Conservation (phyloP, 2,888 invertebrate species). For the Plemyria rubiginata region DNA sequence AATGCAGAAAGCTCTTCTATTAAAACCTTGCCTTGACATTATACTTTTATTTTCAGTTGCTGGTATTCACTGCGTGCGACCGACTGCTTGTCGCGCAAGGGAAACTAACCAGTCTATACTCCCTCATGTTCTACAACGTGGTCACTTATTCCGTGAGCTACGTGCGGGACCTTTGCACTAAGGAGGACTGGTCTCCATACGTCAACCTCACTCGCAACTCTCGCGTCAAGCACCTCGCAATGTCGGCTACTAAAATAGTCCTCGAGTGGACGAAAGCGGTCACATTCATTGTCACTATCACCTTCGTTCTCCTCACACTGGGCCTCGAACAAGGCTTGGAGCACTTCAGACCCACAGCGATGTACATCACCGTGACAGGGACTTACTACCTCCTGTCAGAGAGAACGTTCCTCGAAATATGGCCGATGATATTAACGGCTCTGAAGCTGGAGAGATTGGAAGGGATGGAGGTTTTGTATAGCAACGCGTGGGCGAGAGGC, state of each 20-base stretch:
- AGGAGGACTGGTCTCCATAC: slow-evolving; percentile 91
- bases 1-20: too few relatives aligned
- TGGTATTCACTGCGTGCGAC: slow-evolving; percentile 90
- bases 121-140: slow-evolving; percentile 93
- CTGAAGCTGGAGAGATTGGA: slow-evolving; percentile 87
- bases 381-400: slow-evolving; percentile 90
- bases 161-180: slow-evolving; percentile 89
- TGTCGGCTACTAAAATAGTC: slow-evolving; percentile 92
- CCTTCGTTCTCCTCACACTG: slow-evolving; percentile 90
- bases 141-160: slow-evolving; percentile 91
- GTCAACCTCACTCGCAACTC: slow-evolving; percentile 90
- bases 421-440: slow-evolving; percentile 84
- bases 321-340: slow-evolving; percentile 90
- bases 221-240: slow-evolving; percentile 90
- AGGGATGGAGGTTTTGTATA: slow-evolving; percentile 89
- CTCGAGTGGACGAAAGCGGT: slow-evolving; percentile 93
- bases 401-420: slow-evolving; percentile 88
- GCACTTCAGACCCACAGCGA: slow-evolving; percentile 88
- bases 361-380: slow-evolving; percentile 88
- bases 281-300: slow-evolving; percentile 91
- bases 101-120: slow-evolving; percentile 89
- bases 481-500: slow-evolving; percentile 86
- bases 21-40: too few relatives aligned
- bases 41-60: slow-evolving; percentile 74
- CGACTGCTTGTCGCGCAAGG: slow-evolving; percentile 85